Base-by-base conservation (phyloP, 2,888 invertebrate genomes). In the Phengaris arion region DNA sequence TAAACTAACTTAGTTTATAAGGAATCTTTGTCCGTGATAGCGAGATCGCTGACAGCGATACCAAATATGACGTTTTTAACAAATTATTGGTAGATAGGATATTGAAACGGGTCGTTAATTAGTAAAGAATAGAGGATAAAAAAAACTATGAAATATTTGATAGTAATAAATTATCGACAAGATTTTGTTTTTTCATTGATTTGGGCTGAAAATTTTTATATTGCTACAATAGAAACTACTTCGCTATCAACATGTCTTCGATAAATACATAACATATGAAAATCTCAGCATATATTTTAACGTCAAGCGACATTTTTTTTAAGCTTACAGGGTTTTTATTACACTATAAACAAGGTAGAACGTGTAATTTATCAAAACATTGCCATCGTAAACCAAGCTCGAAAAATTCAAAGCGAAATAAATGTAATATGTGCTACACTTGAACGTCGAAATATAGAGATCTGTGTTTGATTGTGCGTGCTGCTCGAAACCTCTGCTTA, bases 321-420 rank as follows among this genome's bases (percentile, higher is more conserved):
- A 64, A 51, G 48, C 15, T 70, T 69, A 15, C 51, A 70, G 10
- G 22, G 15, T 12, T 70, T 70, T 70, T 70, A 70, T 70, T 70
- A 51, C 51, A 48, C 51, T 70, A 10, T 10, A 70, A 22, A 51
- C 22, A 15, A 70, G 15, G 15, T 51, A 51, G 51, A 48, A 70
- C 48, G 70, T 22, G 70, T 51, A 15, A 70, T 70, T 70, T 70
- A 70, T 48, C 22, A 51, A 70, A 70, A 70, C 51, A 6, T 51
- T 10, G 15, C 51, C 51, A 64, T 35, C 64, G 45, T 64, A 64
- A 64, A 64, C 12, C 35, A 64, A 64, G 64, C 64, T 64, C 64
- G 35, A 64, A 64, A 64, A 45, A 35, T 64, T 45, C 35, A 45
- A 64, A 64, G 35, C 64, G 64, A 35, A 64, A 64, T 64, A 64